These are phyloP conservation scores for Cheilosia urbana DNA, from an alignment of 2,888 invertebrate species.

Conservation along the genomic window DNA sequence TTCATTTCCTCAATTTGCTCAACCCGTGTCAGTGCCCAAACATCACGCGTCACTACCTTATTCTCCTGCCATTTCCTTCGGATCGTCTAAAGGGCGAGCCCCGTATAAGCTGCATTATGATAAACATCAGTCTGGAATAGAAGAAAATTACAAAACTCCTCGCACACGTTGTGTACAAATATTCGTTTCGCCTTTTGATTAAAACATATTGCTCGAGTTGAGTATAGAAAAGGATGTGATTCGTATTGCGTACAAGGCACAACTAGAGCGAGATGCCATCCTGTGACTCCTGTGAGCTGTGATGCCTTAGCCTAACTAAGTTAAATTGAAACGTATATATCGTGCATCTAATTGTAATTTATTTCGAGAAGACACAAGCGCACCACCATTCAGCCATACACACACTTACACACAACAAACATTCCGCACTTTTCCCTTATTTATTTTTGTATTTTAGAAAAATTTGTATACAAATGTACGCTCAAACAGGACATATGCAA, in stretches of 20 bases:
- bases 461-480: too few species aligned
- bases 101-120: constrained; percentile 60
- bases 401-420: not conserved
- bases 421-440: too few species aligned
- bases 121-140: constrained; percentile 67
- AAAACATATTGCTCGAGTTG: constrained; percentile 72
- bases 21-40: constrained; percentile 55
- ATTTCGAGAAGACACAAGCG: constrained; percentile 57
- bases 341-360: constrained; percentile 70
- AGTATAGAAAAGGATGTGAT: constrained; percentile 72
- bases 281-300: not conserved
- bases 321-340: constrained; percentile 73
- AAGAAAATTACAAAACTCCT: constrained; percentile 67
- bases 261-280: not conserved
- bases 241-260: constrained; percentile 25
- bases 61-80: not conserved
- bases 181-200: constrained; percentile 71
- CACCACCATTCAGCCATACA: constrained; percentile 21
- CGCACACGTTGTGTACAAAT: constrained; percentile 26
- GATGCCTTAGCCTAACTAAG: constrained; percentile 39
- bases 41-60: constrained; percentile 60
- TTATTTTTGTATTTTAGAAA: too few species aligned
- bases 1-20: constrained; percentile 65
- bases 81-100: not conserved
- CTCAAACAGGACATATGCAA: too few species aligned